Conservation (phyloP, 1,140 invertebrate species). For the Pseudobourletiella spinata region DNA sequence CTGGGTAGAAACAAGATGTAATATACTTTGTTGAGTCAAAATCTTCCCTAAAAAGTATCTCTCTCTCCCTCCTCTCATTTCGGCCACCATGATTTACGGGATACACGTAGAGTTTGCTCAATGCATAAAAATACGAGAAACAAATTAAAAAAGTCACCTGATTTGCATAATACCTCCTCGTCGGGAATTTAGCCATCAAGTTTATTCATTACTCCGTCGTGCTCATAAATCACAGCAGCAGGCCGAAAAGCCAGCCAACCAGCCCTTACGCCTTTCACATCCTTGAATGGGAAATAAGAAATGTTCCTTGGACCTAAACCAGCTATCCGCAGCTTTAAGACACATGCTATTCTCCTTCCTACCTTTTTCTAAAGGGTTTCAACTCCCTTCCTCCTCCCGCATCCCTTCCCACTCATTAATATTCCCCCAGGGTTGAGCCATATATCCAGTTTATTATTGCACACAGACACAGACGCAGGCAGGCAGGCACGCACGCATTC, state of each 20-base stretch:
- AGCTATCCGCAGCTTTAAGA: too few species aligned
- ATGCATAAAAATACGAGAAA: neutral
- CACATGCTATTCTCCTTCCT: too few species aligned
- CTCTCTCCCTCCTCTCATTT: too few species aligned
- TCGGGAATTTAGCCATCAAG: conserved; percentile 6
- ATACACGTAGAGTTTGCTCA: neutral
- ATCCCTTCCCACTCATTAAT: neutral
- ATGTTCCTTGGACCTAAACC: too few species aligned
- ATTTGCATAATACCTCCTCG: neutral
- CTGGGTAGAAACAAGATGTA: neutral
- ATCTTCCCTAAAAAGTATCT: too few species aligned
- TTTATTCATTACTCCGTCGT: conserved; percentile 1
- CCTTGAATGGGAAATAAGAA: neutral
- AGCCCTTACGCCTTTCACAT: too few species aligned
- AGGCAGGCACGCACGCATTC: neutral
- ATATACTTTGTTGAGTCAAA: neutral
- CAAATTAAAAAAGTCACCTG: neutral
- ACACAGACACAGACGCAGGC: neutral
- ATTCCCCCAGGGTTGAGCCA: neutral
- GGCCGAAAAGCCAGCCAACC: neutral
- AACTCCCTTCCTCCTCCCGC: too few species aligned
- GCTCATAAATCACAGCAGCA: conserved; percentile 4
- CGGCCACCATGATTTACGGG: too few species aligned
- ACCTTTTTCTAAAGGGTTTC: too few species aligned
- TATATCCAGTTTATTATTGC: neutral